Base-by-base conservation (phyloP, 2,888 invertebrate species). In the Chrysolina haemoptera region DNA sequence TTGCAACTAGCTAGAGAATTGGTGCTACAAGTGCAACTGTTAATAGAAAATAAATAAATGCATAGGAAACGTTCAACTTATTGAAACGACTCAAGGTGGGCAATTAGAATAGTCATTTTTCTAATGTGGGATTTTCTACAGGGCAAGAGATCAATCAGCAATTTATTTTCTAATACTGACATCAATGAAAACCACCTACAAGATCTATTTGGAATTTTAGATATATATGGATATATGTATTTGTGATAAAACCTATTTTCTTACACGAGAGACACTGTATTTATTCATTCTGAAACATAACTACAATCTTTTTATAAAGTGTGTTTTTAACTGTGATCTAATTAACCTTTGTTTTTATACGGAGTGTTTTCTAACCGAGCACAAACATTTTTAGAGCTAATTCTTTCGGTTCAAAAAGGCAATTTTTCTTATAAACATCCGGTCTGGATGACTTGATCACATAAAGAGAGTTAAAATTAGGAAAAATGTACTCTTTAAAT, bases 1-100 rank as follows among this genome's bases (percentile, higher is more conserved):
- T 88, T 98, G 72, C 91, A 93, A 78, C 90, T 97, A 76, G 95
- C 98, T 0, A 90, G 98, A 81, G 96, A 96, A 83, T 90, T 98
- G 77, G 96, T 98, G 10, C 90, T 94, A 74, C 95, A 96, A 89
- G 91, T 98, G 78, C 98, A 98, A 89, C 94, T 95, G 82, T 90
- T 98, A 75, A 97, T 98, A 78, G 97, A 97, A 88, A 96, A 97
- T 89, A 96, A 97, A 90, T 96, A 65, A 74, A 62, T 48, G 22
- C 55, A 10, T 1, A 40, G 14, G 35, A 35, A 59, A 27, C 27
- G 35, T 53, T 43, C 53, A 20, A 53, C 11, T 53, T 20, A 20
- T 53, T 59, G 59, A 22, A 12, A 55, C 55, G 18, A 55, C 18
- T 55, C 55, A 55, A 27, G 59, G 59, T 59, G 59, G 59, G 59